Conservation (phyloP, 2,888 invertebrate species). For the Xylophagus ater region DNA sequence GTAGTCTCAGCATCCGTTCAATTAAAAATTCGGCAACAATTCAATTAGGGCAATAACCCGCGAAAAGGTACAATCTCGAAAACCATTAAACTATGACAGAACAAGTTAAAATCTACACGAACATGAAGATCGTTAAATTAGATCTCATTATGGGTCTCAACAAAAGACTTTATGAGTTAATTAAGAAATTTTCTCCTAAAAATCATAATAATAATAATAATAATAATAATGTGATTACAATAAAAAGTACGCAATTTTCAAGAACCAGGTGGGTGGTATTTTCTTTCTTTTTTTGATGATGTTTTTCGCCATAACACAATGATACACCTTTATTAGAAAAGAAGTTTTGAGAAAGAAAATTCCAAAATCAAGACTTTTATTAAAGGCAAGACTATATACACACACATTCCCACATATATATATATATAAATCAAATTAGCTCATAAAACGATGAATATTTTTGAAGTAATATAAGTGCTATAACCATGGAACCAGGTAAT, state of each 20-base stretch:
- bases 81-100: too few species aligned
- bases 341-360: background rate
- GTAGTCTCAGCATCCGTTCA: slow-evolving; percentile 9
- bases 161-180: slow-evolving; percentile 17
- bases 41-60: slow-evolving; percentile 13
- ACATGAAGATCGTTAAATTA: background rate
- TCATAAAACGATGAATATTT: background rate
- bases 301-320: background rate
- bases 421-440: slow-evolving; percentile 7
- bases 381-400: too few species aligned
- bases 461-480: slow-evolving; percentile 1
- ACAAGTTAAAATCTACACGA: too few species aligned
- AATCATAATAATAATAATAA: slow-evolving; percentile 8
- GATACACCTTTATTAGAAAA: background rate
- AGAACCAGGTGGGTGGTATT: too few species aligned
- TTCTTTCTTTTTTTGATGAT: too few species aligned
- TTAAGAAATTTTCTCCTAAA: slow-evolving; percentile 11
- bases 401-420: too few species aligned
- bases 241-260: too few species aligned
- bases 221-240: slow-evolving; percentile 9
- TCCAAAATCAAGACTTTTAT: background rate
- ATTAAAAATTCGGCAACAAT: slow-evolving; percentile 12
- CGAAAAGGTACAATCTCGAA: slow-evolving; percentile 8
- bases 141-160: slow-evolving; percentile 5
- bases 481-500: slow-evolving; percentile 15